These are phyloP conservation scores for Anarhynchus alexandrinus DNA, from an alignment of 2,113 vertebrate species.

Conservation along the genomic window DNA sequence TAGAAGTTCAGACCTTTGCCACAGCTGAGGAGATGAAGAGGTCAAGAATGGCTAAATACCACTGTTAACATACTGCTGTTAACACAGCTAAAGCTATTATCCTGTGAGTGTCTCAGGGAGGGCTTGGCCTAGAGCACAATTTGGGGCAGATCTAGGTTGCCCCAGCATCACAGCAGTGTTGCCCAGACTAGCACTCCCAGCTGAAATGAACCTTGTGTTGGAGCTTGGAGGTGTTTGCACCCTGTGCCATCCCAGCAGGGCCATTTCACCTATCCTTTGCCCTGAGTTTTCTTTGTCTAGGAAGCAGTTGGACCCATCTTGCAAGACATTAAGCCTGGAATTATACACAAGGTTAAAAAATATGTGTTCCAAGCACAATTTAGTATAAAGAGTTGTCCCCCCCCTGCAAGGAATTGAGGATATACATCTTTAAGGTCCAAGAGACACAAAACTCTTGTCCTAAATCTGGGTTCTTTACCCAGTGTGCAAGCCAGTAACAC, in stretches of 20 bases:
- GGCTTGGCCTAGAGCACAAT: background rate
- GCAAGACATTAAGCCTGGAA: background rate
- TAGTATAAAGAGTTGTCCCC: background rate
- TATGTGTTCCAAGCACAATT: background rate
- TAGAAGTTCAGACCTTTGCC: background rate
- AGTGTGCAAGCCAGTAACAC: too few relatives aligned
- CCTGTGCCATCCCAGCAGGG: background rate
- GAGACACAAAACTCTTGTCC: background rate
- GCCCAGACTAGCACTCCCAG: background rate
- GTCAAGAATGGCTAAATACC: background rate
- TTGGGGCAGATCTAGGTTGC: background rate
- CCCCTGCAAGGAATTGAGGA: background rate
- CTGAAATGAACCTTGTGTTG: background rate
- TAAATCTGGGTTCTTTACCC: too few relatives aligned
- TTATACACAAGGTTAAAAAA: background rate
- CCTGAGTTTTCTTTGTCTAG: background rate
- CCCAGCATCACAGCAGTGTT: background rate
- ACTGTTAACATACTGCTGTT: background rate
- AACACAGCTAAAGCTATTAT: background rate
- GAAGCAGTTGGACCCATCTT: background rate
- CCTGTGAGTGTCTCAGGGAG: background rate
- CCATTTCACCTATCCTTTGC: background rate
- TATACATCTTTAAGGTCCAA: background rate
- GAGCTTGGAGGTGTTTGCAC: background rate
- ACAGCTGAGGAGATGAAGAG: background rate